Conservation (phyloP, 2,888 invertebrate species). For the Frankliniella fusca region DNA sequence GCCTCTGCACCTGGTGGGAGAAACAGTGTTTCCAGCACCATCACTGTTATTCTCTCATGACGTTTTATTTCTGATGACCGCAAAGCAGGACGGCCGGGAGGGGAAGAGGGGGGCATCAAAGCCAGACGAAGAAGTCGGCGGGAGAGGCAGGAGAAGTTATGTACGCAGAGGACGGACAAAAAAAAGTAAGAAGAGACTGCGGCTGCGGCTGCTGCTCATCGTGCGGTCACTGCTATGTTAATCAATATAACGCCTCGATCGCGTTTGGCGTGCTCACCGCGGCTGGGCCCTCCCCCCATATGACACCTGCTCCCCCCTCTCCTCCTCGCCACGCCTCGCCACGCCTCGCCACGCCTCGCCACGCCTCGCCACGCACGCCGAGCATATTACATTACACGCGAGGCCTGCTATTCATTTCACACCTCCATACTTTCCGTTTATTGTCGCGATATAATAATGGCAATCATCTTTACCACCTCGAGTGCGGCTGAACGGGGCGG, state of each 20-base stretch:
- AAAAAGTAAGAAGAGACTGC: neutral
- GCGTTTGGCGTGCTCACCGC: neutral
- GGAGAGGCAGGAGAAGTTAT: neutral
- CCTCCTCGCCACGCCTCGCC: neutral
- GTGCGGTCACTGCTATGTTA: neutral
- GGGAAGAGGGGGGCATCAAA: neutral
- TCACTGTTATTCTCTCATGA: conserved; percentile 24
- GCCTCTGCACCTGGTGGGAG: neutral
- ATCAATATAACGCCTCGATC: neutral
- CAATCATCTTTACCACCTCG: neutral
- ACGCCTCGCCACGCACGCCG: neutral
- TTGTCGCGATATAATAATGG: neutral
- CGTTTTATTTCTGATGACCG: conserved; percentile 22
- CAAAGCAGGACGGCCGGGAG: neutral
- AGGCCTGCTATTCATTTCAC: neutral
- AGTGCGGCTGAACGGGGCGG: neutral
- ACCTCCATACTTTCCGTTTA: neutral
- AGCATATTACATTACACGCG: conserved; percentile 26
- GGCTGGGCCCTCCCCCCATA: neutral
- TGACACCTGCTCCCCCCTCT: neutral
- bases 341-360: neutral
- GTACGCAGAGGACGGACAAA: neutral
- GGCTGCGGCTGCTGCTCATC: neutral
- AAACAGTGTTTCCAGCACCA: neutral
- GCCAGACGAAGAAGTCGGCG: neutral